A percentile compares a stretch with the other conserved stretches of the same genome.
Evolutionary conservation across 2,113 vertebrate genomes (phyloP).

Genomic region (Mesembrinibis cayennensis): DNA sequence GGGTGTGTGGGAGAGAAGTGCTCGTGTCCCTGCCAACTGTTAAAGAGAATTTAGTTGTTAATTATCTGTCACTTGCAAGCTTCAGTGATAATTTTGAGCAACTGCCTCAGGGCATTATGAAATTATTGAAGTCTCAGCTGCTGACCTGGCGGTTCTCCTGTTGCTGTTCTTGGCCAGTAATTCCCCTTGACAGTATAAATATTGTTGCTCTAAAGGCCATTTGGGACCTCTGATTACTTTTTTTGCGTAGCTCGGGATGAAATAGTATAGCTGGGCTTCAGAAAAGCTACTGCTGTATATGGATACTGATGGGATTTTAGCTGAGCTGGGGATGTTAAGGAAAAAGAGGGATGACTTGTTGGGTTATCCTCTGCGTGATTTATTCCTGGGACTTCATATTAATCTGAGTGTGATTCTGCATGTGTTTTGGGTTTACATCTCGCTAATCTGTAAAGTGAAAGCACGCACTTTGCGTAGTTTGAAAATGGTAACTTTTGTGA

Average conservation of each 20-base stretch:
- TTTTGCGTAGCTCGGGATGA: neutral
- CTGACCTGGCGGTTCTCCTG: slow-evolving; percentile 39
- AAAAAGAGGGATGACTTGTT: neutral
- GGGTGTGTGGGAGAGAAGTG: neutral
- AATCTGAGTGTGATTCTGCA: neutral
- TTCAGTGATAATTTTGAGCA: slow-evolving; percentile 13
- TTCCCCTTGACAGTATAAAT: slow-evolving; percentile 32
- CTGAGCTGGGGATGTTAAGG: neutral
- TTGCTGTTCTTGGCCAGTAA: slow-evolving; percentile 8
- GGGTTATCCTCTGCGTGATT: neutral
- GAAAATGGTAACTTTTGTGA: neutral
- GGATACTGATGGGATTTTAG: neutral
- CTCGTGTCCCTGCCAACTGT: neutral
- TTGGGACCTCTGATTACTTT: neutral
- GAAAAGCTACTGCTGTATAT: neutral
- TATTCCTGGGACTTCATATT: neutral
- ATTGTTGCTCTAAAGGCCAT: slow-evolving; percentile 1
- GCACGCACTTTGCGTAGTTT: rapidly evolving
- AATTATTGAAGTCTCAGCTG: slow-evolving; percentile 40
- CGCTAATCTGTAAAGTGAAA: neutral
- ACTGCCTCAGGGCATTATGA: neutral
- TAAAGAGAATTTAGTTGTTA: slow-evolving; percentile 21
- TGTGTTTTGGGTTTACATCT: neutral
- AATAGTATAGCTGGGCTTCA: neutral
- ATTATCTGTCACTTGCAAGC: slow-evolving; percentile 39